Percentiles rank a stretch among this genome's conserved stretches.
Conservation (phyloP, 2,797 vertebrate species). For the Apogon hyalosoma region DNA sequence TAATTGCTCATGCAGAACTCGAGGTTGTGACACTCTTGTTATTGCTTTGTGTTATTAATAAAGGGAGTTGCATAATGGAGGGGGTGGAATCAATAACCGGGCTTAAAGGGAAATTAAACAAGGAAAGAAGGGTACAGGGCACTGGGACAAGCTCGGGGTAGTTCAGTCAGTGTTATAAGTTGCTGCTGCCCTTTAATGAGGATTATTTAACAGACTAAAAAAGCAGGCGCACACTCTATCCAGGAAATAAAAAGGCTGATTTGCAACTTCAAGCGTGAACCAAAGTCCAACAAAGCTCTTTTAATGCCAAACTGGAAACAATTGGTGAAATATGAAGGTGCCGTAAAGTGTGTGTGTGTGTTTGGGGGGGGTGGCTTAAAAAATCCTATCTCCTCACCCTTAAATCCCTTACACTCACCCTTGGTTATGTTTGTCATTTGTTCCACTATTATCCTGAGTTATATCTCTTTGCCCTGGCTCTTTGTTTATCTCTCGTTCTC, state of each 20-base stretch:
- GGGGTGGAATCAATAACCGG: slow-evolving; percentile 73
- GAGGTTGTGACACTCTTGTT: slow-evolving; percentile 81
- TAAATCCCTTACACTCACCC: slow-evolving; percentile 9
- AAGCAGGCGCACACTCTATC: slow-evolving; percentile 46
- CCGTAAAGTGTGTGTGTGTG: too few relatives aligned
- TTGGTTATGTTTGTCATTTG: slow-evolving; percentile 34
- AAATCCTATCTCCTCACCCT: slow-evolving; percentile 16
- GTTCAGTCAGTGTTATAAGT: slow-evolving; percentile 77
- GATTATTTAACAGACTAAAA: slow-evolving; percentile 73
- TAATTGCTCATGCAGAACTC: slow-evolving; percentile 67
- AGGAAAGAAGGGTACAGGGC: slow-evolving; percentile 52
- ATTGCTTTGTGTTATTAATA: slow-evolving; percentile 83
- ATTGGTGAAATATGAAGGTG: slow-evolving; percentile 61
- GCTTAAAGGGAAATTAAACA: slow-evolving; percentile 79
- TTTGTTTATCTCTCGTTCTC: slow-evolving; percentile 26
- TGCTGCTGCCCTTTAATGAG: slow-evolving; percentile 78
- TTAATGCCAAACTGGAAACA: slow-evolving; percentile 53
- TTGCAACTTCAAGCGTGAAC: slow-evolving; percentile 41
- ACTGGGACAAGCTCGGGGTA: slow-evolving; percentile 53
- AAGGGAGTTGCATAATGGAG: slow-evolving; percentile 63
- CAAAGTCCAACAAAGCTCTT: slow-evolving; percentile 47
- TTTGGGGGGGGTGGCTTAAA: slow-evolving; percentile 6
- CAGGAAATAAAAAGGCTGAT: slow-evolving; percentile 58
- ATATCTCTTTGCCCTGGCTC: slow-evolving; percentile 23
- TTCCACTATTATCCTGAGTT: slow-evolving; percentile 51